These are phyloP conservation scores for Imbricaverruca yamaguchii DNA, from an alignment of 2,888 invertebrate species.

Conservation along the genomic window DNA sequence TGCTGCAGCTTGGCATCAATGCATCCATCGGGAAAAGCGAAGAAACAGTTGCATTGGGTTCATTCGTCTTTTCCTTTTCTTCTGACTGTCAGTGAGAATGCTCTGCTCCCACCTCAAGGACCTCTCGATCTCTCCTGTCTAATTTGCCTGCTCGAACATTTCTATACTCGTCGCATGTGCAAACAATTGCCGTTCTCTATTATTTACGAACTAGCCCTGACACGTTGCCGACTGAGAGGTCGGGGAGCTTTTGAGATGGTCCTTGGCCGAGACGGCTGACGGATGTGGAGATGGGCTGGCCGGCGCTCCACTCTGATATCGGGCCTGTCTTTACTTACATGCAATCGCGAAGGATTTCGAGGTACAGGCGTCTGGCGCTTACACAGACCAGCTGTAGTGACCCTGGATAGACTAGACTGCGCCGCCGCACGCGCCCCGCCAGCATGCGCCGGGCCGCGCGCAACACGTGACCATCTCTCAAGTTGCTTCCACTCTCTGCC, in stretches of 20 bases:
- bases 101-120: conserved; percentile 39
- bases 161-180: conserved; percentile 29
- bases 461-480: conserved; percentile 18
- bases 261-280: conserved; percentile 49
- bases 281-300: too few species aligned
- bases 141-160: conserved; percentile 36
- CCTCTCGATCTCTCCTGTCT: conserved; percentile 39
- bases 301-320: background rate
- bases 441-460: background rate
- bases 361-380: conserved; percentile 10
- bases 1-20: background rate
- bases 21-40: background rate
- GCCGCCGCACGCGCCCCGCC: background rate
- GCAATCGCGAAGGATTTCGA: conserved; percentile 20
- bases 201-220: background rate
- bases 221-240: conserved; percentile 36
- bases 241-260: conserved; percentile 91
- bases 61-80: conserved; percentile 12
- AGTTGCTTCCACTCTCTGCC: conserved; percentile 21
- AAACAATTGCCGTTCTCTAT: conserved; percentile 19
- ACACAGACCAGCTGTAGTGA: background rate
- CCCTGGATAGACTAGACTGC: conserved; percentile 18
- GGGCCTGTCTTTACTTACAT: conserved; percentile 9
- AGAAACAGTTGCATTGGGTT: background rate
- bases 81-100: conserved; percentile 34